Evolutionary conservation across 37 sponge, comb jelly and placozoan genomes (phyloP).

Genomic region (Ianthella basta): DNA sequence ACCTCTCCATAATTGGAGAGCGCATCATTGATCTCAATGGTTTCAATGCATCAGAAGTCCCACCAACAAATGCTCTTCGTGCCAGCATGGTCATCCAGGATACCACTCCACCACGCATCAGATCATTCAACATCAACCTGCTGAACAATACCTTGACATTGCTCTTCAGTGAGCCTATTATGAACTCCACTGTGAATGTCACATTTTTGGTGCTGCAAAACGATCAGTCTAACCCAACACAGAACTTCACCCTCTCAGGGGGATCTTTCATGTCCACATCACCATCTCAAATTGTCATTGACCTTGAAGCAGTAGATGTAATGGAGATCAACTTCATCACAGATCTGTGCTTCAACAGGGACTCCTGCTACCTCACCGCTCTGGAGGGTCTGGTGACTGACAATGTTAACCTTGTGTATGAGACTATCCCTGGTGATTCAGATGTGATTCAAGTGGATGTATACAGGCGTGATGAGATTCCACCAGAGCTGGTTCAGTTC

Average conservation of each 20-base stretch:
- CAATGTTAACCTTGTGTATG: conserved; percentile 55
- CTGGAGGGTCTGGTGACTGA: conserved; percentile 53
- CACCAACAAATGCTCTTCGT: conserved; percentile 54
- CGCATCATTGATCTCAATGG: conserved; percentile 68
- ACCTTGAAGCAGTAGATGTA: conserved; percentile 42
- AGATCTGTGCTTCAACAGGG: conserved; percentile 59
- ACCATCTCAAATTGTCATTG: conserved; percentile 32
- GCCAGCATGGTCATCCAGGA: conserved; percentile 60
- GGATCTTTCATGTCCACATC: conserved; percentile 29
- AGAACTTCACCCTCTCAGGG: conserved; percentile 55
- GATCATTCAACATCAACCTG: conserved; percentile 63
- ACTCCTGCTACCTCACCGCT: conserved; percentile 62
- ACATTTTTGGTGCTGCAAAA: conserved; percentile 56
- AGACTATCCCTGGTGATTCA: conserved; percentile 6
- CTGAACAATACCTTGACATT: conserved; percentile 76
- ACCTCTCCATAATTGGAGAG: conserved; percentile 56
- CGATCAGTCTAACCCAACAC: conserved; percentile 14
- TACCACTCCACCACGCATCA: conserved; percentile 61
- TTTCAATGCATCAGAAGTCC: conserved; percentile 64
- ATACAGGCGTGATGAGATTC: conserved; percentile 59
- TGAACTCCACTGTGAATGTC: conserved; percentile 46
- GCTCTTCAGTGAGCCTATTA: conserved; percentile 79
- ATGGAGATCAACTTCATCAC: conserved; percentile 38
- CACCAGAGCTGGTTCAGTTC: conserved; percentile 66
- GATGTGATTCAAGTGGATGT: conserved; percentile 25